phyloP scores from a whole-genome alignment of 2,888 invertebrate genomes.

The Cephus runcator region DNA sequence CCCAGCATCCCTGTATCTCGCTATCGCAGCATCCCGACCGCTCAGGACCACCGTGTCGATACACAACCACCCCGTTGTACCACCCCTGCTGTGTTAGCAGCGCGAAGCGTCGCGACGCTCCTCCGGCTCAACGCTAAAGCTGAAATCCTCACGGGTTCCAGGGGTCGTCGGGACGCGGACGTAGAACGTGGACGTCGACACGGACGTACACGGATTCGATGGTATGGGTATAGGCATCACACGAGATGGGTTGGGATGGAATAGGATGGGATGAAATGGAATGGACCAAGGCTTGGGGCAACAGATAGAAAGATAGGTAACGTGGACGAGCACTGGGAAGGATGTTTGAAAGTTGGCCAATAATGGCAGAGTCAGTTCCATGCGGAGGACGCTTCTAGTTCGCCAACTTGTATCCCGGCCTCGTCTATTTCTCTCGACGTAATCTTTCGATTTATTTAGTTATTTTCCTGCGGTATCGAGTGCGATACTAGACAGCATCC shows the following conservation, averaged over 20 bases:
- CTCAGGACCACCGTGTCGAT: constrained; percentile 5
- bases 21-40: constrained; percentile 1
- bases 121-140: neutral
- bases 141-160: neutral
- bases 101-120: neutral
- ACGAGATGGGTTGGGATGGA: neutral
- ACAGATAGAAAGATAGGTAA: constrained; percentile 35
- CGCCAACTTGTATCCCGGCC: constrained; percentile 8
- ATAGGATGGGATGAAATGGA: constrained; percentile 16
- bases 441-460: constrained; percentile 43
- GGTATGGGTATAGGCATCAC: constrained; percentile 8
- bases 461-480: constrained; percentile 30
- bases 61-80: neutral
- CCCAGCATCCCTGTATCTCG: constrained; percentile 7
- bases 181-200: neutral
- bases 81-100: neutral
- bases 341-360: constrained; percentile 56
- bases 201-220: constrained; percentile 12
- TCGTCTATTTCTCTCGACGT: constrained; percentile 19
- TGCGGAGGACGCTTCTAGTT: constrained; percentile 20
- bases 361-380: constrained; percentile 54
- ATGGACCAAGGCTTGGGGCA: constrained; percentile 11
- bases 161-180: neutral
- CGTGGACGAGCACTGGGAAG: constrained; percentile 27
- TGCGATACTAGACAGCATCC: neutral